These are phyloP conservation scores for Taenaris catops DNA, from an alignment of 2,888 invertebrate genomes.

Conservation along the genomic window DNA sequence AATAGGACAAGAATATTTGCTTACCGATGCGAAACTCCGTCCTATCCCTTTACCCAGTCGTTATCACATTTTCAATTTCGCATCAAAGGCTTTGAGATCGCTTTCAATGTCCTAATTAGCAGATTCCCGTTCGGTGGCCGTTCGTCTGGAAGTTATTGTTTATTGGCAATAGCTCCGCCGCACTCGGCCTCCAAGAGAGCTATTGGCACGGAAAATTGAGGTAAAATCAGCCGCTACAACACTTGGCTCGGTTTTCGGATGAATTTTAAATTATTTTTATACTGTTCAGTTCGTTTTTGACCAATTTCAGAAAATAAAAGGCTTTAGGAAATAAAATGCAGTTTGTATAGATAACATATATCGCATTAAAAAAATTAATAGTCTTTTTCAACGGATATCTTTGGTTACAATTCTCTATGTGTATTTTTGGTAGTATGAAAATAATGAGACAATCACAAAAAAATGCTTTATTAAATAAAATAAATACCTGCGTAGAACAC, in stretches of 20 bases:
- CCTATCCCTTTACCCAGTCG: slow-evolving; percentile 23
- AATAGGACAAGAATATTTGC: slow-evolving; percentile 4
- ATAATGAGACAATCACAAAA: no score
- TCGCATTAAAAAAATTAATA: no score
- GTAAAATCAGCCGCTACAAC: slow-evolving; percentile 50
- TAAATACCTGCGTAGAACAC: no score
- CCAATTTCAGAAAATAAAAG: not conserved
- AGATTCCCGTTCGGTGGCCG: slow-evolving; percentile 53
- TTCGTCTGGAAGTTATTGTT: slow-evolving; percentile 73
- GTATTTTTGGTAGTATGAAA: no score
- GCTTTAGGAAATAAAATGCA: no score
- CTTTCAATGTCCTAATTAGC: slow-evolving; percentile 71
- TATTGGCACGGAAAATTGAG: slow-evolving; percentile 73
- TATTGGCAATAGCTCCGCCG: slow-evolving; percentile 67
- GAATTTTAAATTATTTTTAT: slow-evolving; percentile 30
- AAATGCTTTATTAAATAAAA: no score
- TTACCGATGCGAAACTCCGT: slow-evolving; percentile 12
- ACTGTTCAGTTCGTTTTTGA: no score
- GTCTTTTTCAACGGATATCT: no score
- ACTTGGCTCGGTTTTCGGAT: slow-evolving; percentile 36
- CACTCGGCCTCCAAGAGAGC: slow-evolving; percentile 40
- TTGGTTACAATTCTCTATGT: no score
- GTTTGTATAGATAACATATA: no score
- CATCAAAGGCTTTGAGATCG: slow-evolving; percentile 70
- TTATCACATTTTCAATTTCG: slow-evolving; percentile 66